phyloP scores from a whole-genome alignment of 2,888 invertebrate species.

The Branchellion lobata region DNA sequence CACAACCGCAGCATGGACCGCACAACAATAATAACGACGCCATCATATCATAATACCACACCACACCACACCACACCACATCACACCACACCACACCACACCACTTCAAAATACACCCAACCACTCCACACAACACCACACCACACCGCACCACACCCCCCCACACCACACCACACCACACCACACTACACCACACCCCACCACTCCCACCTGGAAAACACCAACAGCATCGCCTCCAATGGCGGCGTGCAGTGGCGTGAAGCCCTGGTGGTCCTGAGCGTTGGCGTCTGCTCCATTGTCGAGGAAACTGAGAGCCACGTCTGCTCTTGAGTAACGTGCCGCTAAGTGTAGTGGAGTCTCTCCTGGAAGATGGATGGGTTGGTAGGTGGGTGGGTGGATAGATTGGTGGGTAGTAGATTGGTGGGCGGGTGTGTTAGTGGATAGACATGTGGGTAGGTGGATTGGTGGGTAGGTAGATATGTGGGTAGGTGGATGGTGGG shows the following conservation, averaged over 20 bases:
- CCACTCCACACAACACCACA: too few species aligned
- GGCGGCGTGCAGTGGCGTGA: conserved; percentile 90
- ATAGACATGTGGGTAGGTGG: too few species aligned
- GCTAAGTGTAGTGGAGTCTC: conserved; percentile 92
- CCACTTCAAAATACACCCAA: too few species aligned
- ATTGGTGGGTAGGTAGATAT: neutral
- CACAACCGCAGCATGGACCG: too few species aligned
- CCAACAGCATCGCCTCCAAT: conserved; percentile 95
- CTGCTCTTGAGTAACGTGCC: conserved; percentile 85
- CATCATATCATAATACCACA: too few species aligned
- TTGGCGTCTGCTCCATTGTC: conserved; percentile 94
- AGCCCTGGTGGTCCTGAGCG: conserved; percentile 87
- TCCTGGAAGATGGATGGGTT: conserved; percentile 60
- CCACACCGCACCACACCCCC: too few species aligned
- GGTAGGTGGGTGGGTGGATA: too few species aligned
- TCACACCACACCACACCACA: too few species aligned
- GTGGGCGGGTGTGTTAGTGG: neutral
- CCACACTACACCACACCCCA: too few species aligned
- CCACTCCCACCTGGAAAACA: conserved; percentile 77
- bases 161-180: too few species aligned
- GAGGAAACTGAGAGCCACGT: conserved; percentile 85
- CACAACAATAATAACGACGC: too few species aligned
- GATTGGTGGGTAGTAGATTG: neutral
- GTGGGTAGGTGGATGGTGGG: neutral
- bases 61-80: too few species aligned